Evolutionary conservation across 2,113 vertebrate genomes (phyloP), one percentile per base, ranked within the genome.

Genomic region (Bagarius yarrelli): DNA sequence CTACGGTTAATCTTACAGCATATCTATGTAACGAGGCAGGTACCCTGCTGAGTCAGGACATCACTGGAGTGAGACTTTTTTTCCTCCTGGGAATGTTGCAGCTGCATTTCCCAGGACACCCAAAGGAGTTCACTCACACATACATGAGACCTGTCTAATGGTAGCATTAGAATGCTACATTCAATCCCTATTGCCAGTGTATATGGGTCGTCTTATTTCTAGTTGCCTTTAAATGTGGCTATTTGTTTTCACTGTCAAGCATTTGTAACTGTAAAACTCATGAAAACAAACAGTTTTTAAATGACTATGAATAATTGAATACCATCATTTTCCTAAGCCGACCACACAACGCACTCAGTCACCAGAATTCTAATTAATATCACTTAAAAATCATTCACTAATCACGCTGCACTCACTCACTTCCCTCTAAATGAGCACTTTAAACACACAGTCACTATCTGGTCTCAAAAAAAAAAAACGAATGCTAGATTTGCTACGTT

Each of bases 11-110:
- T 80, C 30, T 34, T 52, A 25, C 57, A 23, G 34, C 57, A 34
- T 72, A 72, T 50, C 56, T 30, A 23, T 56, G 59, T 64, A 71
- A 81, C 2, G 1, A 66, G 34, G 44, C 60, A 36, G 50, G 56
- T 66, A 14, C 69, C 44, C 56, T 27, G 69, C 79, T 81, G 50
- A 30, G 60, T 75, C 72, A 81, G 34, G 76, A 16, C 71, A 64
- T 75, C 47, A 66, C 18, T 32, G 12, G 5, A n/a, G 44, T 61
- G 47, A 27, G 32, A 81, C n/a, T 57, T 64, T 15, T n/a, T 47
- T 63, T 52, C 52, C 44, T 16, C n/a, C 34, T 44, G 61, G 60
- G 69, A 73, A 8, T 27, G 25, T n/a, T 61, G 57, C 69, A 53
- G 36, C 27, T 60, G 21, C 59, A 25, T 50, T 80, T 50, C 40